Evolutionary conservation across 2,888 invertebrate genomes (phyloP).

Genomic region (Myathropa florea): DNA sequence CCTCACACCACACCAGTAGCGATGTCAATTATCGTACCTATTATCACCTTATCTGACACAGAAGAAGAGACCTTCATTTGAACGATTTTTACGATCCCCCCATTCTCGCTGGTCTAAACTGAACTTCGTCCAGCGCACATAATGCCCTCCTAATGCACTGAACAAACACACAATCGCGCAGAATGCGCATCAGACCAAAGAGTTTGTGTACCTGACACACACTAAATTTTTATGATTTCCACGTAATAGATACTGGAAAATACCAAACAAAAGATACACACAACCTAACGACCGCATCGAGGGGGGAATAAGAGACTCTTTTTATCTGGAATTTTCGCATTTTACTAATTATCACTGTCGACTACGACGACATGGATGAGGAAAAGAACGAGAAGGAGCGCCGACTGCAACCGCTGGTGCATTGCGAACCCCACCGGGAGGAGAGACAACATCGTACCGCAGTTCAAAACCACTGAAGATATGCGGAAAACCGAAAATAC

Average conservation of each 20-base stretch:
- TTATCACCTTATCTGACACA: conserved; percentile 28
- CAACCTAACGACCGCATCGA: not conserved
- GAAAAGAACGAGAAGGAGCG: conserved; percentile 33
- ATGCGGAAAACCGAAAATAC: conserved; percentile 67
- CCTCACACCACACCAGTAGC: conserved; percentile 6
- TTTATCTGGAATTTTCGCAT: conserved; percentile 67
- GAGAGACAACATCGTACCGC: not conserved
- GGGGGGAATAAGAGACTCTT: conserved; percentile 1
- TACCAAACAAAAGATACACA: conserved; percentile 1
- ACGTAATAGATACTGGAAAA: conserved; percentile 30
- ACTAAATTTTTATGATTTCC: conserved; percentile 48
- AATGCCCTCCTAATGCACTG: conserved; percentile 36
- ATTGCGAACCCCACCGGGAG: conserved; percentile 24
- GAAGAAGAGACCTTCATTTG: conserved; percentile 20
- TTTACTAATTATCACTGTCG: conserved; percentile 53
- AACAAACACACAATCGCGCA: conserved; percentile 53
- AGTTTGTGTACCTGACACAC: conserved; percentile 18
- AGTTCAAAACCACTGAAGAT: conserved; percentile 37
- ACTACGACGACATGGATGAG: not conserved
- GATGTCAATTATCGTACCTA: conserved; percentile 38
- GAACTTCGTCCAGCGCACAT: not conserved
- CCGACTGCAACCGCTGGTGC: not conserved
- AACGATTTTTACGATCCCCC: conserved; percentile 32
- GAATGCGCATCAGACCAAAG: conserved; percentile 30
- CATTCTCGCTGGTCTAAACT: not conserved